Percentiles rank a stretch among this genome's conserved stretches.
These are phyloP conservation scores for Myiothlypis coronata DNA, from an alignment of 2,797 vertebrate species.

Conservation along the genomic window DNA sequence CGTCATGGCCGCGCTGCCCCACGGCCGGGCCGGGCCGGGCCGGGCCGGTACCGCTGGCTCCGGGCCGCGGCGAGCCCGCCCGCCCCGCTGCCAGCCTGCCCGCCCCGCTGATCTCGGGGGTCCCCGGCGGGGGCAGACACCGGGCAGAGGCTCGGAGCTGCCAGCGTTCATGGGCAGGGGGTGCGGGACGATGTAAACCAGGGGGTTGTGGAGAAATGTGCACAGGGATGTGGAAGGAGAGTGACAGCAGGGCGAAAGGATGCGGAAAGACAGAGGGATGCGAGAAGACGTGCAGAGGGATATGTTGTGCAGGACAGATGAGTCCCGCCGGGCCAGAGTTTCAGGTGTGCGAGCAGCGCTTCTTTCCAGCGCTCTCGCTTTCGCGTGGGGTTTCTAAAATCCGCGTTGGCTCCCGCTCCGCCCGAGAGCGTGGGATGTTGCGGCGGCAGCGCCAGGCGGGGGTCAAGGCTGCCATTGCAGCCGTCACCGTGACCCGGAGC, in stretches of 20 bases:
- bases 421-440: fast-evolving
- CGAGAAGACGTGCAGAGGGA: background rate
- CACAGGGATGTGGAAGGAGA: background rate
- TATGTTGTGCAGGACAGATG: background rate
- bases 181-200: background rate
- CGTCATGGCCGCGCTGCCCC: background rate
- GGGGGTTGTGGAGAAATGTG: background rate
- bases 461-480: background rate
- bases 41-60: background rate
- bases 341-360: background rate
- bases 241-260: background rate
- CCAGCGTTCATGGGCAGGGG: background rate
- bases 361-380: background rate
- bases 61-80: background rate
- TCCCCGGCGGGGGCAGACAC: fast-evolving
- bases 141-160: background rate
- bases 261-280: background rate
- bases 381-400: background rate
- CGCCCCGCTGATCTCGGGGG: background rate
- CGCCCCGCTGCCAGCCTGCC: too few species aligned
- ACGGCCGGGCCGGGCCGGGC: too few species aligned
- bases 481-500: background rate
- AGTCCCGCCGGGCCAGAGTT: background rate
- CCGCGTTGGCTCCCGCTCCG: fast-evolving
- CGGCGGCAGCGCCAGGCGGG: background rate